Base-by-base conservation (phyloP, 35 echinoderm and acorn worm species). In the Anneissia japonica region DNA sequence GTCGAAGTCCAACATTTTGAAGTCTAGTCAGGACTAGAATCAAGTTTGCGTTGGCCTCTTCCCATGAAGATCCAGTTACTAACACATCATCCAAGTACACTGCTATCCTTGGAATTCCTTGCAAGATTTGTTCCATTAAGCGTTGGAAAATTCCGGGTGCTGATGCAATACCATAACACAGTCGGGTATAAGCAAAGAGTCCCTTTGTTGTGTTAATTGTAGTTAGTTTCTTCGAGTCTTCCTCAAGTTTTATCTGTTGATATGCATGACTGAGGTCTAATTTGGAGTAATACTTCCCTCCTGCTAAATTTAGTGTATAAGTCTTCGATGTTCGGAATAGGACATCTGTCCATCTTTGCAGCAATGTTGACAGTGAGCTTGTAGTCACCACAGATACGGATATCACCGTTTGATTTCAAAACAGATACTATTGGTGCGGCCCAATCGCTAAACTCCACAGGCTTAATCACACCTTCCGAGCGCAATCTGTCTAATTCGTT, bases 371-470 rank as follows among this genome's bases (percentile, higher is more conserved):
- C 10, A 77, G 88, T 43, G 7, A 85, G 37, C 73, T 93, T 93
- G 56, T 84, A 89, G 39, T 93, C 91, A n/a, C 91, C 82, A 85
- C 86, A 89, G 26, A 93, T 77, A 36, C 91, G 0, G 30, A 93
- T 32, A 45, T 34, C 74, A 0, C 82, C 83, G 36, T 81, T 46
- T 36, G 74, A 26, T 72, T 93, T 93, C 46, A 31, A 1, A 11
- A 93, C 83, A 26, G 91, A 76, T 0, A 93, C 91, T 82, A 89
- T 85, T 28, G 91, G 91, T 72, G 86, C 38, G 35, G 91, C 86
- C 91, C 86, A 89, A 30, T 93, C 86, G 13, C 35, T 32, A 75
- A n/a, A 76, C 0, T 89, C 82, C 10, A 89, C 86, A 6, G 72
- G 80, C 10, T 82, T 73, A 37, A 93, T 80, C 35, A 88, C 88